Base-by-base conservation (phyloP, 2,797 vertebrate genomes). In the Thaleichthys pacificus region DNA sequence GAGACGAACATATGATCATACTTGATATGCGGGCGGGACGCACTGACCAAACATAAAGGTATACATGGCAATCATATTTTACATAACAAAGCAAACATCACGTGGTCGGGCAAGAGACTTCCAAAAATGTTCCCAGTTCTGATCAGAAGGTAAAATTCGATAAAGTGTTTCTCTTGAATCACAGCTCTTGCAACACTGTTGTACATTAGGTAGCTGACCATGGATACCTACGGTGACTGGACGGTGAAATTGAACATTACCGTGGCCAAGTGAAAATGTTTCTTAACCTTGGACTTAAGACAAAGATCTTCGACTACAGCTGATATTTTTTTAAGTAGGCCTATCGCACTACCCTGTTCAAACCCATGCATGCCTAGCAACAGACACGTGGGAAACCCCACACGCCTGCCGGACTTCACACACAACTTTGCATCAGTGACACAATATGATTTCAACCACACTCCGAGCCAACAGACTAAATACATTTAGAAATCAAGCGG, bases 331-430 rank as follows among this genome's bases (percentile, higher is more conserved):
- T 19, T n/a, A 17, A 64, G 17, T 11, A 11, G 19, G 7, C 61
- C 15, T 62, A 12, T 14, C 26, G 12, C 7, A 7, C 12, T 62
- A 9, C 63, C 19, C 3, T 42, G 38, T 17, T 32, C 28, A 19
- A 14, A 19, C 32, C 6, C 26, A 12, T n/a, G 28, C 17, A 28
- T 57, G 28, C 77, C 76, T 51, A 84, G 78, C 79, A 79, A 81
- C 74, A 77, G 57, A 77, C 82, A 84, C 77, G 80, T 82, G 82
- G 75, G 66, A 68, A 38, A 14, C 38, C n/a, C 11, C 63, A n/a
- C 19, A 5, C 12, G 9, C 3, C 12, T 12, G 22, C 6, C 22
- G 22, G 42, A 26, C 47, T 51, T 66, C 3, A 66, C 7, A 28
- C 42, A 26, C 24, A 7, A n/a, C 51, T n/a, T 17, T 56, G 51